A percentile compares a stretch with the other conserved stretches of the same genome.
Evolutionary conservation across 2,888 invertebrate genomes (phyloP).

Genomic region (Campoplex nolae): DNA sequence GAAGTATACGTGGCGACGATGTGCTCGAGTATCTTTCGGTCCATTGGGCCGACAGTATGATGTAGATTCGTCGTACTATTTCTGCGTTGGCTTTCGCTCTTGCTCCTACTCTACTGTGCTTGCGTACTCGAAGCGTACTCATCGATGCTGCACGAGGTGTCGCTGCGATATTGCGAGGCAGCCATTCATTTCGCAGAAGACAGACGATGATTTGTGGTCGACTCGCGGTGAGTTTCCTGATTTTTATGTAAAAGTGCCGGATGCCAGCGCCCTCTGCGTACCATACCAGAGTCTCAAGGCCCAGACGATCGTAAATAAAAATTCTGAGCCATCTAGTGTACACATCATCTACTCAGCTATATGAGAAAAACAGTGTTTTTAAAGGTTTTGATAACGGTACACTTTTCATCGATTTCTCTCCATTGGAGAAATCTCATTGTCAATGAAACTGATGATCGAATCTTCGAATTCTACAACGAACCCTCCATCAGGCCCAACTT

Average conservation of each 20-base stretch:
- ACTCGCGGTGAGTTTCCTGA: conserved; percentile 79
- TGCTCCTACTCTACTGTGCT: conserved; percentile 1
- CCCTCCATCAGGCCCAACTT: not conserved
- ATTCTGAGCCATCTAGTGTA: conserved; percentile 55
- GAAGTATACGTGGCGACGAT: conserved; percentile 64
- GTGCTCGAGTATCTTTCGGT: conserved; percentile 79
- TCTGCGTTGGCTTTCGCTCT: conserved; percentile 37
- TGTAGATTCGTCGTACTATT: conserved; percentile 79
- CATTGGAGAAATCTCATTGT: not conserved
- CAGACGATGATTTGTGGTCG: conserved; percentile 82
- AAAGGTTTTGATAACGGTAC: conserved; percentile 16
- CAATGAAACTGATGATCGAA: not conserved
- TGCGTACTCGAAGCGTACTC: conserved; percentile 58
- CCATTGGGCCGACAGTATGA: conserved; percentile 82
- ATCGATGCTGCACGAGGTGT: conserved; percentile 68
- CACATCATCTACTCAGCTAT: conserved; percentile 22
- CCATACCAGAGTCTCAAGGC: conserved; percentile 70
- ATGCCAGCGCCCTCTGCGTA: conserved; percentile 72
- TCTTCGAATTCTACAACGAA: not conserved
- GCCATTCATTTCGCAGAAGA: conserved; percentile 80
- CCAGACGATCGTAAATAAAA: conserved; percentile 79
- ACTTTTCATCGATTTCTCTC: conserved; percentile 27
- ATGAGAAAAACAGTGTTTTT: conserved; percentile 32
- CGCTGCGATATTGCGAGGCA: conserved; percentile 73
- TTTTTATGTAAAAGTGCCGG: conserved; percentile 81